phyloP scores from a whole-genome alignment of 2,797 vertebrate species.

The Varecia variegata region DNA sequence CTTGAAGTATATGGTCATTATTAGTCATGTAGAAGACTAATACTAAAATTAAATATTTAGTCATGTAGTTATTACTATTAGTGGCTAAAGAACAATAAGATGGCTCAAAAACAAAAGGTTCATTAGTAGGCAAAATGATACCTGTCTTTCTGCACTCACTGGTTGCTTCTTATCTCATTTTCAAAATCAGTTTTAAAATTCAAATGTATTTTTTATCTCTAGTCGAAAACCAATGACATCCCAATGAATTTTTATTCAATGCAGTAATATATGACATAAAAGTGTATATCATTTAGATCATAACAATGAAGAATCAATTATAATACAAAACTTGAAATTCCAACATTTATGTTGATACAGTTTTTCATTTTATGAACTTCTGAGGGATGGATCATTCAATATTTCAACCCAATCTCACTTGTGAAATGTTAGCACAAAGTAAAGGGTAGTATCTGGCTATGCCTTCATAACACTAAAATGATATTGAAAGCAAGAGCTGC shows the following conservation, averaged over 20 bases:
- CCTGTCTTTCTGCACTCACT: not conserved
- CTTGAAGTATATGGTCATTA: not conserved
- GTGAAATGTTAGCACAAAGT: not conserved
- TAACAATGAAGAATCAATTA: not conserved
- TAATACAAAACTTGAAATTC: not conserved
- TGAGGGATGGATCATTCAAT: not conserved
- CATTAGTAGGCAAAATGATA: not conserved
- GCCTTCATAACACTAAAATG: not conserved
- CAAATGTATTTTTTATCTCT: not conserved
- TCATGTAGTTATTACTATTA: not conserved
- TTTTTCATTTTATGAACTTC: not conserved
- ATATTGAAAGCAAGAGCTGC: not conserved
- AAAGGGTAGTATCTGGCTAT: not conserved
- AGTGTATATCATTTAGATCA: not conserved
- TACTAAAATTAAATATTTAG: conserved; percentile 5
- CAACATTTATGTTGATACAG: not conserved
- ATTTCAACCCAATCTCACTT: not conserved
- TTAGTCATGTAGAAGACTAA: not conserved
- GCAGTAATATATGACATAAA: not conserved
- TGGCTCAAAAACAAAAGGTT: not conserved
- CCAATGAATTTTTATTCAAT: not conserved
- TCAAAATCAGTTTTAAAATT: conserved; percentile 9
- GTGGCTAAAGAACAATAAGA: not conserved
- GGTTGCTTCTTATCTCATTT: not conserved
- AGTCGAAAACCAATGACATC: not conserved